Conservation (phyloP, 2,797 vertebrate species). For the Crax fasciolata region DNA sequence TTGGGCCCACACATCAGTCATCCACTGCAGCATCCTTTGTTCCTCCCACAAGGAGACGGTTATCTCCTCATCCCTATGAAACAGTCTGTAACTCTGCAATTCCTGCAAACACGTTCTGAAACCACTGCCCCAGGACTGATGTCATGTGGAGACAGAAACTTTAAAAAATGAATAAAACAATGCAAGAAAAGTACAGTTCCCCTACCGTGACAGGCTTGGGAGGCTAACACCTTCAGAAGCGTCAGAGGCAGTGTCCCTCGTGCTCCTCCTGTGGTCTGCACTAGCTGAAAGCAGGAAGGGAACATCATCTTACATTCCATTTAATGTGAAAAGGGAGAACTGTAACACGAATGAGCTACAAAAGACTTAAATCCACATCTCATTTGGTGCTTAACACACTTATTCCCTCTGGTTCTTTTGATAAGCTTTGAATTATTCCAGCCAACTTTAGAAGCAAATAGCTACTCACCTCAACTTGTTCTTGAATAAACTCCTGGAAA, state of each 20-base stretch:
- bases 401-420: background rate
- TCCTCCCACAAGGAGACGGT: background rate
- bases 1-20: background rate
- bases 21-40: background rate
- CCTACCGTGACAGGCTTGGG: conserved; percentile 96
- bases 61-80: background rate
- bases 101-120: conserved; percentile 1
- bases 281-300: conserved; percentile 70
- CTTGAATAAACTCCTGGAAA: conserved; percentile 92
- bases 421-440: background rate
- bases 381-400: background rate
- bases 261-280: conserved; percentile 87
- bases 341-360: background rate
- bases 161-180: background rate
- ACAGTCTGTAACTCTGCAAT: background rate
- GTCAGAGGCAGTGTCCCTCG: conserved; percentile 90
- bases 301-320: conserved; percentile 44
- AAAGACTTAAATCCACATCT: background rate
- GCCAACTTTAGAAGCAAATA: background rate
- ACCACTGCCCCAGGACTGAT: background rate
- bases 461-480: conserved; percentile 92
- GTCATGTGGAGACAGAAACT: background rate
- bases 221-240: conserved; percentile 93
- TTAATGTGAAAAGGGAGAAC: background rate
- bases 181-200: background rate